These are phyloP conservation scores for Emydocephalus ijimae DNA, from an alignment of 2,113 vertebrate species.

Conservation along the genomic window DNA sequence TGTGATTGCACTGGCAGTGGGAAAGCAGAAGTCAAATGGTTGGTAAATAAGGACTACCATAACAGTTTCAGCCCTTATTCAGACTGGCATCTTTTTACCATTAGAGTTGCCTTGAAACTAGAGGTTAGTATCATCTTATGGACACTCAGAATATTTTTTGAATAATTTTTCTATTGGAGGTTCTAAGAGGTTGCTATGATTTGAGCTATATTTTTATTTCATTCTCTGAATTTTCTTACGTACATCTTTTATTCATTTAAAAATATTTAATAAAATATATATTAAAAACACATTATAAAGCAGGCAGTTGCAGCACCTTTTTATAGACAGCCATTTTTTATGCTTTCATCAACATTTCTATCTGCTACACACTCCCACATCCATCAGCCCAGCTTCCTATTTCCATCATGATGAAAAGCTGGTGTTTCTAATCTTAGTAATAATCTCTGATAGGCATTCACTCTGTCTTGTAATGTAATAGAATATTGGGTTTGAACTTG, in stretches of 20 bases:
- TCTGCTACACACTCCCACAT: not conserved
- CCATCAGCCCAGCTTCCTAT: not conserved
- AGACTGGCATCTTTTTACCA: not conserved
- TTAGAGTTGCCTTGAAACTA: not conserved
- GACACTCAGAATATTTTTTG: not conserved
- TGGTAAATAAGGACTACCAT: not conserved
- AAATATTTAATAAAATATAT: not conserved
- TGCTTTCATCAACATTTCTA: not conserved
- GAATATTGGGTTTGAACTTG: not conserved
- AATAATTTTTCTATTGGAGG: not conserved
- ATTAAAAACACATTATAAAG: not conserved
- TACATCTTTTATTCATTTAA: not conserved
- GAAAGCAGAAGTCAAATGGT: not conserved
- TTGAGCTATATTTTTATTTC: not conserved
- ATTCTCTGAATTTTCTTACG: not conserved
- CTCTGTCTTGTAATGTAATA: not conserved
- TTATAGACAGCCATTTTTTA: not conserved
- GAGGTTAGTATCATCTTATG: not conserved
- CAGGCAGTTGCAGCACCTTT: not conserved
- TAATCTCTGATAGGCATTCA: not conserved
- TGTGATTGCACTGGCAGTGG: not conserved
- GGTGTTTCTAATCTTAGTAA: not conserved
- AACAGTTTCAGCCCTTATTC: not conserved
- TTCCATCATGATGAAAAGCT: not conserved
- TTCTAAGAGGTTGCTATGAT: not conserved